A percentile compares a stretch with the other conserved stretches of the same genome.
phyloP scores from a whole-genome alignment of 2,113 vertebrate species.

The Pseudorasbora parva region DNA sequence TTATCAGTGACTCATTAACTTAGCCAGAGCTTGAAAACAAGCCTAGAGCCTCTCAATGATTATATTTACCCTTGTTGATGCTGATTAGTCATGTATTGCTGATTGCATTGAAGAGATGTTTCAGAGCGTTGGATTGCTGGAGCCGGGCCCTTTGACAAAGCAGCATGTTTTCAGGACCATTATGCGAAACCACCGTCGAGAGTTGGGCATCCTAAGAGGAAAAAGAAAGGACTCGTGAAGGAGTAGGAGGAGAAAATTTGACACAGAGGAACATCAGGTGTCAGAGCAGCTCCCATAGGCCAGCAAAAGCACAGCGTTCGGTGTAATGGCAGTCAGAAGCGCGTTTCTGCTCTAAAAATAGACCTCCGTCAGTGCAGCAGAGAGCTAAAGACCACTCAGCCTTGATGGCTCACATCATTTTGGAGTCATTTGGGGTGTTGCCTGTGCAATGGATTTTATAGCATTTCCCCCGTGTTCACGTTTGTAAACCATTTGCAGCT shows the following conservation, averaged over 20 bases:
- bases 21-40: conserved; percentile 52
- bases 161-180: conserved; percentile 56
- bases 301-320: conserved; percentile 56
- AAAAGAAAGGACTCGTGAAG: background rate
- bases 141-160: conserved; percentile 59
- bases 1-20: conserved; percentile 62
- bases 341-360: conserved; percentile 42
- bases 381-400: conserved; percentile 41
- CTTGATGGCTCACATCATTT: conserved; percentile 47
- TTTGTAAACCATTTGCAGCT: conserved; percentile 39
- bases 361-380: conserved; percentile 18
- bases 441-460: conserved; percentile 57
- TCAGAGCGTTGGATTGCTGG: conserved; percentile 51
- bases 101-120: conserved; percentile 53
- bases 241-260: conserved; percentile 16
- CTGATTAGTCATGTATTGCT: conserved; percentile 49
- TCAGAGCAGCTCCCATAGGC: conserved; percentile 55
- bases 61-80: conserved; percentile 18
- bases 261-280: conserved; percentile 66
- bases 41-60: conserved; percentile 43
- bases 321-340: conserved; percentile 24
- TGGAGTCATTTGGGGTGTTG: conserved; percentile 37
- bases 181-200: conserved; percentile 52
- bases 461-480: conserved; percentile 5
- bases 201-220: conserved; percentile 16